Base-by-base conservation (phyloP, 2,888 invertebrate species). In the Lamellibrachia columna region DNA sequence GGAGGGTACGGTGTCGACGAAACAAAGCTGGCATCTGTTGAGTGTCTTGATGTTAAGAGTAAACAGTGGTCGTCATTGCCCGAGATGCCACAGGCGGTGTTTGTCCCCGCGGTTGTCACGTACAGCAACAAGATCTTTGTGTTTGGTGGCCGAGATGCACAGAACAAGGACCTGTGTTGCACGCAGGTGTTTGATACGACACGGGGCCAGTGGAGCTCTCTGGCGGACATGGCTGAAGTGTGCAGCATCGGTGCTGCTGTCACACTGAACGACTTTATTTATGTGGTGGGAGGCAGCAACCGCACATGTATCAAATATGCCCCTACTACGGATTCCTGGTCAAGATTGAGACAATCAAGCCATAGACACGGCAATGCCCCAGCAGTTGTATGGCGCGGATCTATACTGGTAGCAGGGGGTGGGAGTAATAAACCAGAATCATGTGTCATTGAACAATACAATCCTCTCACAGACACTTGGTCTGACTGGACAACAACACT, bases 1-100 rank as follows among this genome's bases (percentile, higher is more conserved):
- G 94, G 94, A 22, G 94, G 93, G n/a, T 93, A 92, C 90, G 93
- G 92, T 75, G 93, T 92, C 93, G 40, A 90, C n/a, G 92, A 93
- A 55, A 53, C 90, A 52, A 92, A 90, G 53, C 90, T 94, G 28
- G 90, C 55, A 22, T 90, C 91, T n/a, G 92, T 93, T 6, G 94
- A 93, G 53, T 52, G 75, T 28, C 58, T 93, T 11, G 60, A 93
- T 90, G 15, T 90, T 4, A 60, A 91, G 28, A 53, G n/a, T 11
- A 55, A 60, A n/a, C 92, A 75, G 28, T 75, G 75, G 75, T 75
- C 75, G 22, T n/a, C 75, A 22, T 90, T 91, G 53, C 40, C 93
- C 28, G 90, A 53, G 52, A 93, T 94, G 93, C 91, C 52, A 8
- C 90, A 92, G n/a, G 93, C 92, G 7, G 91, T 93, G 1, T 93